phyloP scores from a whole-genome alignment of 2,888 invertebrate genomes.

The Xestia sexstrigata region DNA sequence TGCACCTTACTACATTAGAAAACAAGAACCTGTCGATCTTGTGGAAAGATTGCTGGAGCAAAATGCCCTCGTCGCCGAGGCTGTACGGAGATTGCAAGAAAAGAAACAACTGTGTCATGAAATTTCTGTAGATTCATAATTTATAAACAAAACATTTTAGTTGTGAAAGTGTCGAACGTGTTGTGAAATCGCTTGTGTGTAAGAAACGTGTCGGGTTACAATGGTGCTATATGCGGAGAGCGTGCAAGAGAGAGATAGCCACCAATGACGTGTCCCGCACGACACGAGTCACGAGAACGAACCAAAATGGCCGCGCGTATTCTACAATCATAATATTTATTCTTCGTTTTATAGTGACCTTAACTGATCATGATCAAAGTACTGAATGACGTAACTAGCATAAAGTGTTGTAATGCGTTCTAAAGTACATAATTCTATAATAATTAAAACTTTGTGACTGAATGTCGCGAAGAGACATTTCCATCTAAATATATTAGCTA shows the following conservation, averaged over 20 bases:
- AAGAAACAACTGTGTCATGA: slow-evolving; percentile 88
- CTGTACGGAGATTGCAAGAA: slow-evolving; percentile 89
- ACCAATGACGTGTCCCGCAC: slow-evolving; percentile 88
- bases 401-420: slow-evolving; percentile 80
- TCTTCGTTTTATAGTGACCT: slow-evolving; percentile 89
- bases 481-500: slow-evolving; percentile 71
- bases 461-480: slow-evolving; percentile 77
- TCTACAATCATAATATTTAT: slow-evolving; percentile 91
- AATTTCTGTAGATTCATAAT: slow-evolving; percentile 89
- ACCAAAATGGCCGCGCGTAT: slow-evolving; percentile 90
- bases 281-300: slow-evolving; percentile 89
- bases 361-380: slow-evolving; percentile 89
- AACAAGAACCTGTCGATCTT: slow-evolving; percentile 89
- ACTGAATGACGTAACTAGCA: slow-evolving; percentile 88
- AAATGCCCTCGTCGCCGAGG: slow-evolving; percentile 89
- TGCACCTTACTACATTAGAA: slow-evolving; percentile 89
- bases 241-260: slow-evolving; percentile 87
- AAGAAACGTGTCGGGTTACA: slow-evolving; percentile 90
- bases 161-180: slow-evolving; percentile 90
- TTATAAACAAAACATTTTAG: slow-evolving; percentile 89
- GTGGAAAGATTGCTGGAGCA: slow-evolving; percentile 88
- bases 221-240: slow-evolving; percentile 91
- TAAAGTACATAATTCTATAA: slow-evolving; percentile 66
- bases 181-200: slow-evolving; percentile 91
- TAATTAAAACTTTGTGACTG: slow-evolving; percentile 71